phyloP scores from a whole-genome alignment of 2,888 invertebrate species.

The Stenolophus ochropezus region DNA sequence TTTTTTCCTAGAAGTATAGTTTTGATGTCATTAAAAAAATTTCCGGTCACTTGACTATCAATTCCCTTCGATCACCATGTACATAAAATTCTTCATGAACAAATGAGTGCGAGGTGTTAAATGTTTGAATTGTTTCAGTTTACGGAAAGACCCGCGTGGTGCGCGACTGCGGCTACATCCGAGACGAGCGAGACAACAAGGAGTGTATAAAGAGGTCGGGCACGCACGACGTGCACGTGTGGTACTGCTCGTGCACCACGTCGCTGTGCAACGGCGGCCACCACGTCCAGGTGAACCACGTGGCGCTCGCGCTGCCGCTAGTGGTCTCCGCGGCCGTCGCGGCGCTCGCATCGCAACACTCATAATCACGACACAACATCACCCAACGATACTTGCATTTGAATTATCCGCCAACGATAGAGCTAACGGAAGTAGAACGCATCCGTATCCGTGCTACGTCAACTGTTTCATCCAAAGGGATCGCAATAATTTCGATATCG shows the following conservation, averaged over 20 bases:
- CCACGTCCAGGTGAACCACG: conserved; percentile 44
- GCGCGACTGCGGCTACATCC: conserved; percentile 87
- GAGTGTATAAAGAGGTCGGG: conserved; percentile 82
- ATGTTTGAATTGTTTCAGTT: conserved; percentile 77
- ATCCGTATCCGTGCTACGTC: conserved; percentile 6
- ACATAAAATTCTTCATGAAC: no score
- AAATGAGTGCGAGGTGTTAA: no score
- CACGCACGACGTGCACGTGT: conserved; percentile 83
- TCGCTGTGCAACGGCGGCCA: conserved; percentile 83
- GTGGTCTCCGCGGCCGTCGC: conserved; percentile 68
- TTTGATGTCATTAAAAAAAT: no score
- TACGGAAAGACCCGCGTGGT: conserved; percentile 85
- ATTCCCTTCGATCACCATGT: no score
- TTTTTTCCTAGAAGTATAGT: no score
- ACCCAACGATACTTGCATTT: conserved; percentile 49
- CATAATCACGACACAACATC: conserved; percentile 43
- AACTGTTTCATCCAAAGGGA: conserved; percentile 6
- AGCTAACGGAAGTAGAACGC: conserved; percentile 41
- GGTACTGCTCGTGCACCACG: conserved; percentile 86
- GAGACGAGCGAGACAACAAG: conserved; percentile 78
- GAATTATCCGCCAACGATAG: conserved; percentile 43
- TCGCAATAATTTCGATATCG: conserved; percentile 19
- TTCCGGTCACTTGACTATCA: no score
- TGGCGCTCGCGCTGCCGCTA: conserved; percentile 88
- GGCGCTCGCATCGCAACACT: conserved; percentile 27